These are phyloP conservation scores for Argyrosomus japonicus DNA, from an alignment of 2,113 vertebrate species.

Conservation along the genomic window DNA sequence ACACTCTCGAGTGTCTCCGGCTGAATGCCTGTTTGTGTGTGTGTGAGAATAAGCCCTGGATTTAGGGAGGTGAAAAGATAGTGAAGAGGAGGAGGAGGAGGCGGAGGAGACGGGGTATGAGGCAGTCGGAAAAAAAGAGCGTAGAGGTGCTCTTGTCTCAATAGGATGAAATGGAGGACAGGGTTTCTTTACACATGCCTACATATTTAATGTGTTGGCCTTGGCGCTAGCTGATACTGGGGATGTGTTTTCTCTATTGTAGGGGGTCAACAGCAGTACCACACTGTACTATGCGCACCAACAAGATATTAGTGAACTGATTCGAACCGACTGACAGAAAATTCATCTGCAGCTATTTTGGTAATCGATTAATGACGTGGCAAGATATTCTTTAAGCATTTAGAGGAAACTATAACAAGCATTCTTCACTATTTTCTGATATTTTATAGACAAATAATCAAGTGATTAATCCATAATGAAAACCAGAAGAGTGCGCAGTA, in stretches of 20 bases:
- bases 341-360: no score
- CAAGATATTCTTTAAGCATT: no score
- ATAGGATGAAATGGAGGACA: constrained; percentile 54
- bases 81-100: constrained; percentile 6
- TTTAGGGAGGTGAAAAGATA: constrained; percentile 54
- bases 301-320: neutral
- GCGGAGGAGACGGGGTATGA: neutral
- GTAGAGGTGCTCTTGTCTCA: constrained; percentile 50
- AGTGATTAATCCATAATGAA: no score
- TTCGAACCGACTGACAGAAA: neutral
- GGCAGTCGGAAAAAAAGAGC: constrained; percentile 28
- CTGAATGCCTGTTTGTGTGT: constrained; percentile 44
- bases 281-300: constrained; percentile 1
- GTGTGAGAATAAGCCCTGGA: constrained; percentile 21
- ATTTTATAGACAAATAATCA: no score
- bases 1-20: constrained; percentile 15
- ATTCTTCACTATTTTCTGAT: no score
- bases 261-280: constrained; percentile 11
- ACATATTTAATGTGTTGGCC: constrained; percentile 77
- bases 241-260: constrained; percentile 21
- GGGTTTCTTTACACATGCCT: constrained; percentile 75
- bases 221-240: constrained; percentile 47
- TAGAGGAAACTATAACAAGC: no score
- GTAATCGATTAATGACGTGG: no score
- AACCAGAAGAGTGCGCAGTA: no score